phyloP scores from a whole-genome alignment of 2,888 invertebrate species.

The Drosophila histrio region DNA sequence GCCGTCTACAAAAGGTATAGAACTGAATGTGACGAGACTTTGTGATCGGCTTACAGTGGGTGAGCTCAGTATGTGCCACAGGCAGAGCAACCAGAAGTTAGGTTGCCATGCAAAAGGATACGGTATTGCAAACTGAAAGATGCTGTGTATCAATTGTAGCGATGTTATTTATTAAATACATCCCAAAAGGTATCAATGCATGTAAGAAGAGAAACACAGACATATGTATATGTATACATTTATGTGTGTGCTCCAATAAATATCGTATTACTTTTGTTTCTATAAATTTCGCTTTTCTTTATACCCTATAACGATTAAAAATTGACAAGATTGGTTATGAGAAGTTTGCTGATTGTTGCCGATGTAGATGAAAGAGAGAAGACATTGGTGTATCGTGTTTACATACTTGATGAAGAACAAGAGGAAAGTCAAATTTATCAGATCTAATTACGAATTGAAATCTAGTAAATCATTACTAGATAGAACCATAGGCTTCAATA shows the following conservation, averaged over 20 bases:
- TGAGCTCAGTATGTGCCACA: neutral
- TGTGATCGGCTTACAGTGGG: neutral
- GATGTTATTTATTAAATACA: neutral
- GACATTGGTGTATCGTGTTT: too few species aligned
- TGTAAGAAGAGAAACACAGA: too few species aligned
- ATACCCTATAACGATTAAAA: neutral
- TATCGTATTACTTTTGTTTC: constrained; percentile 26
- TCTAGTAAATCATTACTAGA: too few species aligned
- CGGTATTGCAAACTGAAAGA: neutral
- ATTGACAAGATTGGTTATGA: neutral
- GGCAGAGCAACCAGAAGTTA: neutral
- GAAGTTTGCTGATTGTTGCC: neutral
- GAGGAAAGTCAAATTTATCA: too few species aligned
- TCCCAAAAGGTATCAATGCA: too few species aligned
- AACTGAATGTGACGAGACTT: constrained; percentile 7
- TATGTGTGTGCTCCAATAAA: neutral
- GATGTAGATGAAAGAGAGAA: neutral
- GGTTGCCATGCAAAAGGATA: neutral
- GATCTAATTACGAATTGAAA: too few species aligned
- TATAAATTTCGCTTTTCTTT: constrained; percentile 38
- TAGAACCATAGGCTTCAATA: too few species aligned
- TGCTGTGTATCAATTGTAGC: constrained; percentile 8
- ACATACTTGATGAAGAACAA: too few species aligned
- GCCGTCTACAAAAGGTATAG: neutral
- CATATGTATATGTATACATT: neutral